These are phyloP conservation scores for Avahi laniger DNA, from an alignment of 2,797 vertebrate species.

Conservation along the genomic window DNA sequence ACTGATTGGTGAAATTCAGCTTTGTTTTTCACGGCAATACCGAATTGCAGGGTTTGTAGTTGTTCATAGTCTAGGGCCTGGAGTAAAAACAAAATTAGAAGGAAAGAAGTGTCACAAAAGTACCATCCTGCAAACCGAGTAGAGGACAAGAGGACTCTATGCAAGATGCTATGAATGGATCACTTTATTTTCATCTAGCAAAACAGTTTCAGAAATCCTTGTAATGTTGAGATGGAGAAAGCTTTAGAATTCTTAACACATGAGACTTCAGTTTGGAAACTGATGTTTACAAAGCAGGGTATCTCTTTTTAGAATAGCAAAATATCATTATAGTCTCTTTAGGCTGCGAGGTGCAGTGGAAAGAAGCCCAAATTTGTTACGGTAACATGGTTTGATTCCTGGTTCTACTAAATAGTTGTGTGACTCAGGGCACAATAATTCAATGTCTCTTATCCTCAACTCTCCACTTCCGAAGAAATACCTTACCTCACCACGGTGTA, in stretches of 20 bases:
- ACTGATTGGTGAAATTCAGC: conserved; percentile 82
- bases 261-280: background rate
- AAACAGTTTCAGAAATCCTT: background rate
- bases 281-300: background rate
- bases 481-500: background rate
- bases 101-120: conserved; percentile 30
- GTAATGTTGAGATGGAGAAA: background rate
- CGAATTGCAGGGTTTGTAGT: conserved; percentile 85
- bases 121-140: background rate
- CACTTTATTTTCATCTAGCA: background rate
- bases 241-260: background rate
- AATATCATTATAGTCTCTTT: background rate
- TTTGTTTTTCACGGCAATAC: conserved; percentile 87
- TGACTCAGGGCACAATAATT: background rate
- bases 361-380: background rate
- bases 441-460: background rate
- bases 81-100: conserved; percentile 71
- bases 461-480: background rate
- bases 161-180: background rate
- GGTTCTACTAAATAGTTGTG: background rate
- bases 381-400: background rate
- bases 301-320: background rate
- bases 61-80: conserved; percentile 91
- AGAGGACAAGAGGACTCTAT: background rate
- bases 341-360: background rate